phyloP scores from a whole-genome alignment of 2,797 vertebrate genomes.

The Luscinia luscinia region DNA sequence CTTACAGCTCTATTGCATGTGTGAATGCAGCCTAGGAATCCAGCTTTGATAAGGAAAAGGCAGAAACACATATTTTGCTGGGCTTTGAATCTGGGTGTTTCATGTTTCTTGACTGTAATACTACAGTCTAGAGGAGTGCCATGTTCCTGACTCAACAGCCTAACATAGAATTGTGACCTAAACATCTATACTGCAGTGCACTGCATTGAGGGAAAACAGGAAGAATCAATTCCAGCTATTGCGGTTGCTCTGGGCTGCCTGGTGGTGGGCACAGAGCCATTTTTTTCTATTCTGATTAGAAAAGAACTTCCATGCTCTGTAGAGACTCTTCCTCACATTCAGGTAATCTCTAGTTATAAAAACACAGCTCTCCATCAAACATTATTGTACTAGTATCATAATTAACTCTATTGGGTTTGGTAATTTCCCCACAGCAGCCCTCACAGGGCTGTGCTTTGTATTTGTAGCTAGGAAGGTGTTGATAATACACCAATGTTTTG shows the following conservation, averaged over 20 bases:
- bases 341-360: neutral
- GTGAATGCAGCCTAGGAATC: conserved; percentile 3
- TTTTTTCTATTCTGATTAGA: neutral
- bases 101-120: neutral
- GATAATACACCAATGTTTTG: neutral
- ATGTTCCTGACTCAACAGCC: neutral
- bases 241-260: neutral
- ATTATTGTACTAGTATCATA: neutral
- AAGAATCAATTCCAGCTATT: neutral
- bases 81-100: conserved; percentile 5
- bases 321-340: neutral
- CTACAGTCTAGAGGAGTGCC: rapidly evolving
- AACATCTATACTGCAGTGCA: neutral
- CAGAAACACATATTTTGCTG: neutral
- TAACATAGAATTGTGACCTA: neutral
- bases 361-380: neutral
- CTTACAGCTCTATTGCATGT: neutral
- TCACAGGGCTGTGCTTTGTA: neutral
- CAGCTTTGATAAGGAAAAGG: neutral
- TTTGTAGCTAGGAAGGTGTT: neutral
- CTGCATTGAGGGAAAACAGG: neutral
- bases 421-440: neutral
- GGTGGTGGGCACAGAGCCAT: neutral
- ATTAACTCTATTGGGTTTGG: neutral
- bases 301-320: neutral